These are phyloP conservation scores for Cranoglanis bouderius DNA, from an alignment of 2,113 vertebrate species.

Conservation along the genomic window DNA sequence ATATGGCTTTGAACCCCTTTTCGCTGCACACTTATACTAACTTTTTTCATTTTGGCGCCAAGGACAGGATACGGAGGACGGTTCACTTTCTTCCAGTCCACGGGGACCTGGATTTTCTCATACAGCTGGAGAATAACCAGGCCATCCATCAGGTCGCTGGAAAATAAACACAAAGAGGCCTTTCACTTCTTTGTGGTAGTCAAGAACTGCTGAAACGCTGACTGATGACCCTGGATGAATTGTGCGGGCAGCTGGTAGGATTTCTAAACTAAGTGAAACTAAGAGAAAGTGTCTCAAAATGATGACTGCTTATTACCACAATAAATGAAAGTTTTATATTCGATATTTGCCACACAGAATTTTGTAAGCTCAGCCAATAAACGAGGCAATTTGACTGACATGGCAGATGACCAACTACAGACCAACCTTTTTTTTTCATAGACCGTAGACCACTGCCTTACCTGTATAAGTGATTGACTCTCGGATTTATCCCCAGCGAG, in stretches of 20 bases:
- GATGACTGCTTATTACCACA: neutral
- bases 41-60: constrained; percentile 94
- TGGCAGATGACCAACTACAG: neutral
- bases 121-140: constrained; percentile 91
- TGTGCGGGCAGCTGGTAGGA: neutral
- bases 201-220: neutral
- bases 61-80: constrained; percentile 84
- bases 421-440: neutral
- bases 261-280: neutral
- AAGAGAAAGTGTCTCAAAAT: neutral
- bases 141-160: constrained; percentile 75
- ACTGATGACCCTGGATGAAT: neutral
- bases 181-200: neutral
- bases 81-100: constrained; percentile 89
- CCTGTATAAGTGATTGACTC: constrained; percentile 93
- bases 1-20: neutral
- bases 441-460: constrained; percentile 60
- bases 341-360: neutral
- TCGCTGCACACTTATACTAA: constrained; percentile 25
- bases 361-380: neutral
- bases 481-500: constrained; percentile 89
- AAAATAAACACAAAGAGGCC: constrained; percentile 30
- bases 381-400: neutral
- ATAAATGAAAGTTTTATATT: neutral
- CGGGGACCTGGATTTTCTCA: constrained; percentile 81